Base-by-base conservation (phyloP, 1,140 invertebrate genomes). In the Conus ventricosus region DNA sequence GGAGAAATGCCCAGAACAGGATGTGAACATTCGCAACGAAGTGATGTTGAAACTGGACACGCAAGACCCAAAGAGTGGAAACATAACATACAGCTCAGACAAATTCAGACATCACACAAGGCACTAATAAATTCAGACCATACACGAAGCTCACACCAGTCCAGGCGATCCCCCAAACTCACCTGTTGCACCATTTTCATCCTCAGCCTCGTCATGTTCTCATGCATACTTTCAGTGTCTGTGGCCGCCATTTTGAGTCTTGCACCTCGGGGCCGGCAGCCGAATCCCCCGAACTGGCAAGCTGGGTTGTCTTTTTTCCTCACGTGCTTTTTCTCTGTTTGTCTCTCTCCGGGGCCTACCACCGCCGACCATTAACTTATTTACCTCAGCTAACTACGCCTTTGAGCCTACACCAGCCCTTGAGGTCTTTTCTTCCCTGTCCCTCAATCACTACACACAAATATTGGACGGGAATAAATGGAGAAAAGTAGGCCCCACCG, bases 181-280 rank as follows among this genome's bases (percentile, higher is more conserved):
- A 94, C 93, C 91, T 94, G 93, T 89, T 93, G 92, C 11, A 94
- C 91, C 91, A 94, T 92, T 85, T 91, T 92, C 93, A 94, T 93
- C 67, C 92, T 90, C 7, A 94, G 87, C 60, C 92, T 82, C 23
- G 92, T 92, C 93, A 94, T 92, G 54, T 92, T 91, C 82, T 93
- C 91, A 27, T 93, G 91, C 67, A 94, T 92, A 87, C 92, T 93
- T 78, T 93, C 93, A 39, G 91, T 93, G 83, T 93, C 92, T 13
- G 93, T 92, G 60, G 89, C 88, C 88, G 91, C 92, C 92, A 92
- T 93, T 88, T 91, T 92, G 87, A 71, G 23, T 87, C 55, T 11
- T 63, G 57, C 55, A 15, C 23, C 17, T 54, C n/a, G 20, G 55
- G 82, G 82, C 7, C 11, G 82, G 82, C 55, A 5, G 27, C 55